Percentiles rank a stretch among this genome's conserved stretches.
phyloP scores from a whole-genome alignment of 1,140 invertebrate genomes.

The Platyscapa corneri region DNA sequence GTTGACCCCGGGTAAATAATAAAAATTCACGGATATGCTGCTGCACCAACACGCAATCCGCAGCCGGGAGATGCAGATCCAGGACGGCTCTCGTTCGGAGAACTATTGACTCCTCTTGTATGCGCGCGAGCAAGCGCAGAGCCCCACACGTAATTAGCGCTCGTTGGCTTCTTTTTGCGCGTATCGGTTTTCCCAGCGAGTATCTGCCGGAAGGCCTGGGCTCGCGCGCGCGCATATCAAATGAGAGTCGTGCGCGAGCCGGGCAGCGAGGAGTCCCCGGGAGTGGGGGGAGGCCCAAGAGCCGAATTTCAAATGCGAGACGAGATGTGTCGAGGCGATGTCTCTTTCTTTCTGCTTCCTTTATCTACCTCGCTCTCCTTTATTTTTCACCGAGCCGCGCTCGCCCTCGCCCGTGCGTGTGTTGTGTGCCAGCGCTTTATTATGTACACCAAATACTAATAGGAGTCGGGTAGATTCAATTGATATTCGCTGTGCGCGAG shows the following conservation, averaged over 20 bases:
- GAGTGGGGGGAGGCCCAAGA: neutral
- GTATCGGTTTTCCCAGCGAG: conserved; percentile 2
- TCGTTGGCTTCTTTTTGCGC: neutral
- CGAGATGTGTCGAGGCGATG: neutral
- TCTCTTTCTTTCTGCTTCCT: neutral
- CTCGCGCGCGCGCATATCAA: too few species aligned
- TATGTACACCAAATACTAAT: neutral
- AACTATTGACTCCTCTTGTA: conserved; percentile 12
- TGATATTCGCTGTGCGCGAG: neutral
- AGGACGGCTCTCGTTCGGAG: neutral
- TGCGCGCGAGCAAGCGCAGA: neutral
- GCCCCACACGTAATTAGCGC: neutral
- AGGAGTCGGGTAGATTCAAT: neutral
- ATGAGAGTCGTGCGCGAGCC: neutral
- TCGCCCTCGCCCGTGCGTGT: neutral
- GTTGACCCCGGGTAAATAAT: too few species aligned
- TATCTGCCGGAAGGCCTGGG: neutral
- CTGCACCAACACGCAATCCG: neutral
- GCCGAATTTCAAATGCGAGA: neutral
- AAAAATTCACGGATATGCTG: too few species aligned
- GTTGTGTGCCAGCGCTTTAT: neutral
- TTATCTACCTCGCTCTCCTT: neutral
- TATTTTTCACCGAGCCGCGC: neutral
- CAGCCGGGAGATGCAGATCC: neutral
- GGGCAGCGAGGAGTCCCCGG: too few species aligned